Conservation (phyloP, 2,888 invertebrate species). For the Hololepta plana region DNA sequence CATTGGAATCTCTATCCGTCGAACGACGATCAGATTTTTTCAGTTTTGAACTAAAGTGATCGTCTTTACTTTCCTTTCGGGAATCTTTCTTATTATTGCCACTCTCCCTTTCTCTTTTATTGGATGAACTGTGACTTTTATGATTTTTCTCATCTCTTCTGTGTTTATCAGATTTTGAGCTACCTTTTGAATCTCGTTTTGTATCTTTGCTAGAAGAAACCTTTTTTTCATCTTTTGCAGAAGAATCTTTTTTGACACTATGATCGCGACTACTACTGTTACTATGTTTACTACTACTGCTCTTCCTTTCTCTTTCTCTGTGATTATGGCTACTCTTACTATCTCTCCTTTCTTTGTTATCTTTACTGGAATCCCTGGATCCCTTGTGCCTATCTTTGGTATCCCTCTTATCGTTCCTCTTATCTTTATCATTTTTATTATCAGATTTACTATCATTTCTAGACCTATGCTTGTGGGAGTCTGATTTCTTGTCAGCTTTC, state of each 20-base stretch:
- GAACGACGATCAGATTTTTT: slow-evolving; percentile 50
- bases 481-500: slow-evolving; percentile 9
- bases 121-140: slow-evolving; percentile 10
- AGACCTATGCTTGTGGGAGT: too few relatives aligned
- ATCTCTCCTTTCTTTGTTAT: slow-evolving; percentile 8
- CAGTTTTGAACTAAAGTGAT: slow-evolving; percentile 48
- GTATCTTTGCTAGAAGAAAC: slow-evolving; percentile 8
- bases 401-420: slow-evolving; percentile 9
- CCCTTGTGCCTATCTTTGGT: slow-evolving; percentile 11
- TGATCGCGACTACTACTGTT: slow-evolving; percentile 15
- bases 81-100: slow-evolving; percentile 15
- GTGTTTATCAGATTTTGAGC: slow-evolving; percentile 7
- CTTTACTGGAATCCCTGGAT: slow-evolving; percentile 9
- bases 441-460: slow-evolving; percentile 9
- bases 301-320: too few relatives aligned
- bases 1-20: slow-evolving; percentile 64
- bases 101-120: slow-evolving; percentile 9
- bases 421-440: slow-evolving; percentile 10
- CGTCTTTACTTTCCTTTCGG: slow-evolving; percentile 32
- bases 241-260: slow-evolving; percentile 11
- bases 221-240: slow-evolving; percentile 13
- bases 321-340: too few relatives aligned
- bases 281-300: slow-evolving; percentile 16
- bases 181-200: slow-evolving; percentile 7
- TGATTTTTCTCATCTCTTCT: slow-evolving; percentile 16